Evolutionary conservation across 2,888 invertebrate species (phyloP).

Genomic region (Nesidiocoris tenuis): DNA sequence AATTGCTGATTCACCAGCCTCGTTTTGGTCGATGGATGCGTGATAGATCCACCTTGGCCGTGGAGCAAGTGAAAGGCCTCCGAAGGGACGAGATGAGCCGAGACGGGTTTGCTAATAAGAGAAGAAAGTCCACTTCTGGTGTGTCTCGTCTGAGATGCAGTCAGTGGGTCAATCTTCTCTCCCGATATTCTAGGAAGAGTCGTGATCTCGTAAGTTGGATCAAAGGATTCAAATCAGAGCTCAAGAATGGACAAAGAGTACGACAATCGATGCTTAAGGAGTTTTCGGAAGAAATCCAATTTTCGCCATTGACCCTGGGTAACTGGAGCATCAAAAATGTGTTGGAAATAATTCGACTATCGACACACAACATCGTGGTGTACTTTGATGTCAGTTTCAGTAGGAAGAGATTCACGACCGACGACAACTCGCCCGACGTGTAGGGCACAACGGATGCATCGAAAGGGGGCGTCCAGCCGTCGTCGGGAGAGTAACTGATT

Average conservation of each 20-base stretch:
- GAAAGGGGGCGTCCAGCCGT: no score
- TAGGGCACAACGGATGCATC: no score
- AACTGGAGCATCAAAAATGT: no score
- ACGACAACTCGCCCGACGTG: no score
- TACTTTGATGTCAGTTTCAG: no score
- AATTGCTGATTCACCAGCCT: background rate
- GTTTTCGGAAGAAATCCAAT: no score
- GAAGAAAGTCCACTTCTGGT: constrained; percentile 22
- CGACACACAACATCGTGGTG: no score
- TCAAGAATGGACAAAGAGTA: background rate
- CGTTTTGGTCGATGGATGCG: background rate
- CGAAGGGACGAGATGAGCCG: background rate
- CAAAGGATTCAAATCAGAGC: background rate
- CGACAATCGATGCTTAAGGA: no score
- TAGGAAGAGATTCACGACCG: no score
- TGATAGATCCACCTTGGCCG: constrained; percentile 14
- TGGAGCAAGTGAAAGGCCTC: constrained; percentile 24
- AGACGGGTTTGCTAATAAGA: constrained; percentile 29
- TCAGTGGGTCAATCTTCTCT: constrained; percentile 27
- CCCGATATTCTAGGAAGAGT: constrained; percentile 1
- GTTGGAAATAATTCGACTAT: no score
- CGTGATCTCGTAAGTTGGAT: background rate
- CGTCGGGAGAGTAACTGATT: no score
- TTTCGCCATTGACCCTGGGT: no score
- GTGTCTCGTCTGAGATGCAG: background rate